A percentile compares a stretch with the other conserved stretches of the same genome.
These are phyloP conservation scores for Turdus rufiventris DNA, from an alignment of 2,113 vertebrate genomes.

Conservation along the genomic window DNA sequence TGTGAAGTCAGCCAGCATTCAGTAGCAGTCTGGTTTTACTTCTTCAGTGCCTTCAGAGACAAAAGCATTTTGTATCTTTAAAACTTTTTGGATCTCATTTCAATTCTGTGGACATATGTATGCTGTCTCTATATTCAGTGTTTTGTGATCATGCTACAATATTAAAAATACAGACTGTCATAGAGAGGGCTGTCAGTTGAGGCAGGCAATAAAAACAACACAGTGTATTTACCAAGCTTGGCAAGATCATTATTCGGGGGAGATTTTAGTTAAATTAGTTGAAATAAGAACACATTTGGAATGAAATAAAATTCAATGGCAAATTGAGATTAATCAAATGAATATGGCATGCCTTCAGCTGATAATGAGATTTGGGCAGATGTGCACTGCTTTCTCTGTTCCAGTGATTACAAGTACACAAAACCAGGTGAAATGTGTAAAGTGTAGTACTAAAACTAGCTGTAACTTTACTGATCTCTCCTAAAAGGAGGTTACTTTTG, in stretches of 20 bases:
- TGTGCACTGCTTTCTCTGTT: neutral
- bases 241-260: neutral
- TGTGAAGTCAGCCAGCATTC: neutral
- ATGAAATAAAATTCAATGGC: neutral
- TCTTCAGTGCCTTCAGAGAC: neutral
- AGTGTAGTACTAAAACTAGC: neutral
- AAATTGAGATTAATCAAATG: neutral
- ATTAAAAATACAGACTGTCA: neutral
- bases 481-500: neutral
- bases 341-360: neutral
- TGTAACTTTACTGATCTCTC: neutral
- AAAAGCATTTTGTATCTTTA: neutral
- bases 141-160: neutral
- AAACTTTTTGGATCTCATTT: rapidly evolving
- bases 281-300: neutral
- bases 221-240: neutral
- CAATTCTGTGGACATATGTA: neutral
- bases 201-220: neutral
- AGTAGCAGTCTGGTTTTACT: neutral
- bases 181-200: neutral
- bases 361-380: neutral
- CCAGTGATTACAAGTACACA: neutral
- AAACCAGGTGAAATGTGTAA: neutral
- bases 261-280: neutral
- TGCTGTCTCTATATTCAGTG: neutral